phyloP scores from a whole-genome alignment of 2,113 vertebrate species.

The Melospiza melodia region DNA sequence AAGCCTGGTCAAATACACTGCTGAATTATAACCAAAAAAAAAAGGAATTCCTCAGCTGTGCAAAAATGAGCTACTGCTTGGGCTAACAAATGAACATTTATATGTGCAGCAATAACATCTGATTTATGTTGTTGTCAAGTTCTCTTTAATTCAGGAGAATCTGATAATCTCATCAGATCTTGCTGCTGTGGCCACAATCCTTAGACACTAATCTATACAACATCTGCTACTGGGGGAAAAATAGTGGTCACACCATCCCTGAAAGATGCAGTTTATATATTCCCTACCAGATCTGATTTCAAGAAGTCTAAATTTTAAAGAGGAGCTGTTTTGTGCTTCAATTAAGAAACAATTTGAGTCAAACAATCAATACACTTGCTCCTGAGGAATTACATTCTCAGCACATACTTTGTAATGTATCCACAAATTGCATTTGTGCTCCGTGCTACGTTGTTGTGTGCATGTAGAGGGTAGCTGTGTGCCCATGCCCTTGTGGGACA shows the following conservation, averaged over 20 bases:
- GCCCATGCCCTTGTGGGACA: background rate
- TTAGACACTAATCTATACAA: background rate
- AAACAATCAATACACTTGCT: background rate
- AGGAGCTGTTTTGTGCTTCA: background rate
- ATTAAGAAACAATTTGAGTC: conserved; percentile 1
- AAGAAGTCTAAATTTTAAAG: conserved; percentile 11
- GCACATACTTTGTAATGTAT: background rate
- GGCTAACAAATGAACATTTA: background rate
- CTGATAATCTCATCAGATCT: background rate
- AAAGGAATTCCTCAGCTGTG: background rate
- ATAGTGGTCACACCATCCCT: background rate
- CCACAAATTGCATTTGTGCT: background rate
- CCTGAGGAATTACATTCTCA: background rate
- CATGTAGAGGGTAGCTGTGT: rapidly evolving
- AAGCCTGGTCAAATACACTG: background rate
- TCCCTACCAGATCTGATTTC: background rate
- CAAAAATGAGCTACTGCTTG: background rate
- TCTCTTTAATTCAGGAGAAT: background rate
- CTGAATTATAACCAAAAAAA: background rate
- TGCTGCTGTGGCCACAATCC: background rate
- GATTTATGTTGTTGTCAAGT: background rate
- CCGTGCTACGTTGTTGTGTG: background rate
- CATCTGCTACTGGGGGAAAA: background rate
- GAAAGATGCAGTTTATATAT: background rate
- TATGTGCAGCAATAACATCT: background rate